Evolutionary conservation across 2,113 vertebrate species (phyloP).

Genomic region (Symphodus melops): DNA sequence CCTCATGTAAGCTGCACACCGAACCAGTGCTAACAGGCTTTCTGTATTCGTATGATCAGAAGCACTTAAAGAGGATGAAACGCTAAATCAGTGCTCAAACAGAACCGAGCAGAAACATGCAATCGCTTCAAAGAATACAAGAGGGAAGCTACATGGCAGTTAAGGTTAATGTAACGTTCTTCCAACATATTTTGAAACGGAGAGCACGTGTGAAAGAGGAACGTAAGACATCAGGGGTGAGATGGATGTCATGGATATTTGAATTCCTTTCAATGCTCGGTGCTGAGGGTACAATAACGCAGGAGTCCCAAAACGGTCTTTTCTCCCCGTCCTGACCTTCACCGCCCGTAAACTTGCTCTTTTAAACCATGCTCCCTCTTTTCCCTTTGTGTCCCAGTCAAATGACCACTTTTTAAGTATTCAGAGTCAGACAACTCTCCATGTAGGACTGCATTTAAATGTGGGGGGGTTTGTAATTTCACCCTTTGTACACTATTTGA

Average conservation of each 20-base stretch:
- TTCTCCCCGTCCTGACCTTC: slow-evolving; percentile 42
- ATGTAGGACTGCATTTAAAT: not conserved
- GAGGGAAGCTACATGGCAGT: too few relatives aligned
- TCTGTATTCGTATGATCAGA: not conserved
- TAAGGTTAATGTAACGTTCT: too few relatives aligned
- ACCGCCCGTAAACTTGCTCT: slow-evolving; percentile 42
- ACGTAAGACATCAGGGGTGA: not conserved
- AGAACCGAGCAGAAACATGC: not conserved
- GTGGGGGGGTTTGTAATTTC: too few relatives aligned
- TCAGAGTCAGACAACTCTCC: not conserved
- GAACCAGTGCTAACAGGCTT: not conserved
- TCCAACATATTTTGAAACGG: not conserved
- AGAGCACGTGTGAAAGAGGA: slow-evolving; percentile 5
- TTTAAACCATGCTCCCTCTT: not conserved
- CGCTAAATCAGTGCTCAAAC: not conserved
- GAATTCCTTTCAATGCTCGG: slow-evolving; percentile 34
- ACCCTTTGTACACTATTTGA: too few relatives aligned
- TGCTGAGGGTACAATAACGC: slow-evolving; percentile 43
- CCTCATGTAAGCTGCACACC: slow-evolving; percentile 2
- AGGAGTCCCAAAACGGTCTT: slow-evolving; percentile 47
- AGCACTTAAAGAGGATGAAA: too few relatives aligned
- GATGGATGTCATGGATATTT: slow-evolving; percentile 25
- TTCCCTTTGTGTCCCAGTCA: slow-evolving; percentile 1
- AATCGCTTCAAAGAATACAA: too few relatives aligned
- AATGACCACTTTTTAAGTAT: not conserved